Evolutionary conservation across 2,113 vertebrate genomes (phyloP), one percentile per base, ranked within the genome.

Genomic region (Mus pahari): DNA sequence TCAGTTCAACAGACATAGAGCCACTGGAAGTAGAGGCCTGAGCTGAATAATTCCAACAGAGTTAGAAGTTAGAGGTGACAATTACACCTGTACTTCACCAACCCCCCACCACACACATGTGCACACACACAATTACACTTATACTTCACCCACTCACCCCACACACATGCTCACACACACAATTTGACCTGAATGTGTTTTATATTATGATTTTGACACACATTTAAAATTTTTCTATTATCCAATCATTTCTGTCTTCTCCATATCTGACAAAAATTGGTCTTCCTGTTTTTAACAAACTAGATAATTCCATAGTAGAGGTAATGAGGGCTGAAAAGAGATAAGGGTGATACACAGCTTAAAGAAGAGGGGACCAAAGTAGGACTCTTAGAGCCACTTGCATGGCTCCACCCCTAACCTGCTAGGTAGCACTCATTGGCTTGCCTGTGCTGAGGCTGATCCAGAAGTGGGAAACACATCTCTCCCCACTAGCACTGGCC

Each of bases 161-260:
- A 81, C 36, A 81, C 17, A n/a, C 55, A 58, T 10, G 53, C 48
- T 33, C 5, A 17, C 75, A 53, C 75, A 78, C 28, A 78, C 45
- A 45, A 58, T 36, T 70, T 73, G 83, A 33, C 9, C 53, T 82
- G 11, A 55, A 91, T 64, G 2, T 71, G 71, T 75, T 60, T 86
- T 77, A 74, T 45, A 12, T 55, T 58, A 89, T 78, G 9, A 78
- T 79, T 91, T 94, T 83, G 64, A 8, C 77, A 53, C 33, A 5
- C 73, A 42, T n/a, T 79, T 94, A 92, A 74, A 55, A 68, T 42
- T 92, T 60, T 90, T 86, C 9, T 74, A 50, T 90, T 73, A 87
- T 26, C 48, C 58, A 70, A 20, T 82, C 19, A 82, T 92, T 93
- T 86, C 64, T 68, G 24, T 64, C 36, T 71, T 73, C 79, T 28